A percentile compares a stretch with the other conserved stretches of the same genome.
Evolutionary conservation across 2,797 vertebrate species (phyloP).

Genomic region (Molossus molossus): DNA sequence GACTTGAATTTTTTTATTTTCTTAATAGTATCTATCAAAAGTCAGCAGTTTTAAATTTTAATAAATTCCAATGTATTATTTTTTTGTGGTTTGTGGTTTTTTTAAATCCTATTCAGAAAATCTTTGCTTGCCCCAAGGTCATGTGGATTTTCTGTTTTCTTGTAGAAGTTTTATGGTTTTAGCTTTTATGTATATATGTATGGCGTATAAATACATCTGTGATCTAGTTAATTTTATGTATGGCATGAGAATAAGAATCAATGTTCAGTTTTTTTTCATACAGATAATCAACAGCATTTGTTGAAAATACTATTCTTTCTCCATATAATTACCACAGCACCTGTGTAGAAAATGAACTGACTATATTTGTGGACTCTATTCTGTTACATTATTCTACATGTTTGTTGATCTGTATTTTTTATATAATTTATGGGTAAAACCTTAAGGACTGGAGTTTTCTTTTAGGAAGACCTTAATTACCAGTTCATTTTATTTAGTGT

Average conservation of each 20-base stretch:
- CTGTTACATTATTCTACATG: not conserved
- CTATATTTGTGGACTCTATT: not conserved
- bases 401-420: not conserved
- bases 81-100: not conserved
- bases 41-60: slow-evolving; percentile 39
- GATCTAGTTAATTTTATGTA: slow-evolving; percentile 30
- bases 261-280: not conserved
- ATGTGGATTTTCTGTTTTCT: not conserved
- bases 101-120: not conserved
- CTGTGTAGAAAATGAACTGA: not conserved
- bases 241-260: not conserved
- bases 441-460: not conserved
- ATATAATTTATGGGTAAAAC: not conserved
- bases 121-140: not conserved
- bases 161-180: not conserved
- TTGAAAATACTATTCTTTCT: slow-evolving; percentile 29
- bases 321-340: not conserved
- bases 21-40: slow-evolving; percentile 44
- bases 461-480: slow-evolving; percentile 16
- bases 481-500: not conserved
- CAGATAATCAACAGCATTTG: not conserved
- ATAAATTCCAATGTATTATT: not conserved
- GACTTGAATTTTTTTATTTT: slow-evolving; percentile 12
- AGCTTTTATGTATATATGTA: not conserved
- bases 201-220: not conserved